Evolutionary conservation across 2,797 vertebrate species (phyloP).

Genomic region (Semaprochilodus insignis): DNA sequence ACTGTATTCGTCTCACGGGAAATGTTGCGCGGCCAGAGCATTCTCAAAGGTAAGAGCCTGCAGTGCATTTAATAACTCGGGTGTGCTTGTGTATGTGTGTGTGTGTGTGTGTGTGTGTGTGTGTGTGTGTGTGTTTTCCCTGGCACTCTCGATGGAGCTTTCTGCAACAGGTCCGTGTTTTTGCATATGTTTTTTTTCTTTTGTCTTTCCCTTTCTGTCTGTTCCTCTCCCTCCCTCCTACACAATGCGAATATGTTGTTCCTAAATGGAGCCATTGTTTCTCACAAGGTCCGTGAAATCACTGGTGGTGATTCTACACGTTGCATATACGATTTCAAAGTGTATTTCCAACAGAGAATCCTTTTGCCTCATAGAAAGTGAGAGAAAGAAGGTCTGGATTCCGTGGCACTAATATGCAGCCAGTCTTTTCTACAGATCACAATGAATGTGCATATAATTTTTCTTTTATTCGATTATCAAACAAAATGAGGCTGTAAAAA

Average conservation of each 20-base stretch:
- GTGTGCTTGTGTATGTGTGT: constrained; percentile 45
- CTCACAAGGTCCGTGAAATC: constrained; percentile 7
- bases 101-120: constrained; percentile 52
- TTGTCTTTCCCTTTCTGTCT: constrained; percentile 5
- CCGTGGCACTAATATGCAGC: constrained; percentile 2
- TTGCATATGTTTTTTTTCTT: constrained; percentile 28
- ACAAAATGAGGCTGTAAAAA: constrained; percentile 33
- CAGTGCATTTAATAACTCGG: constrained; percentile 64
- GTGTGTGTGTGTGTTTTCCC: constrained; percentile 29
- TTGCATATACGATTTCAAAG: not conserved
- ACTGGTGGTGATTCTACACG: constrained; percentile 16
- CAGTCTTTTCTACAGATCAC: constrained; percentile 30
- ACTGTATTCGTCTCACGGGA: constrained; percentile 89
- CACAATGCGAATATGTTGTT: constrained; percentile 31
- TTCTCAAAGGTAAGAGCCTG: constrained; percentile 91
- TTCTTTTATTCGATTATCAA: constrained; percentile 40
- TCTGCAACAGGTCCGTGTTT: constrained; percentile 52
- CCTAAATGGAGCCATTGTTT: constrained; percentile 33
- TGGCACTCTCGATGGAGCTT: constrained; percentile 32
- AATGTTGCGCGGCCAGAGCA: constrained; percentile 88
- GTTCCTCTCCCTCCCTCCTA: constrained; percentile 1
- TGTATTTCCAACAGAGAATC: not conserved
- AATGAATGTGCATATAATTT: constrained; percentile 49
- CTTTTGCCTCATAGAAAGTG: not conserved
- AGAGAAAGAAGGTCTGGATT: not conserved